These are phyloP conservation scores for Sapayoa aenigma DNA, from an alignment of 2,113 vertebrate genomes.

Conservation along the genomic window DNA sequence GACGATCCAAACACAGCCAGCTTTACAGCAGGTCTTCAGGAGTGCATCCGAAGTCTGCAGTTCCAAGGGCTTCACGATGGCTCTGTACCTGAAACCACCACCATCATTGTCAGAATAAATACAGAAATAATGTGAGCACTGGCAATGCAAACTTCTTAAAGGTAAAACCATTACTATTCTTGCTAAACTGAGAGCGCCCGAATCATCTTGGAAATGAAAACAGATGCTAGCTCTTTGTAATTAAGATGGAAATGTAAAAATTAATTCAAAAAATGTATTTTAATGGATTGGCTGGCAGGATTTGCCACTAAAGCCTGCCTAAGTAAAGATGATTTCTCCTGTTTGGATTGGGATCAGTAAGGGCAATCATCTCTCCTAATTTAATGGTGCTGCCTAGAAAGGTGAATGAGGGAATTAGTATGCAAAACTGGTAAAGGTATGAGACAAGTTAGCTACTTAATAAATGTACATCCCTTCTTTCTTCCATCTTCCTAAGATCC, in stretches of 20 bases:
- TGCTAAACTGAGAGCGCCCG: neutral
- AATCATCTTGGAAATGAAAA: neutral
- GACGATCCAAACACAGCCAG: constrained; percentile 74
- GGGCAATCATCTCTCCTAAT: neutral
- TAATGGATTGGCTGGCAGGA: neutral
- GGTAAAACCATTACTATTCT: neutral
- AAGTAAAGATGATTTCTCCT: neutral
- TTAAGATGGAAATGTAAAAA: neutral
- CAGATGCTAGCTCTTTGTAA: neutral
- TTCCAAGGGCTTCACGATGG: constrained; percentile 80
- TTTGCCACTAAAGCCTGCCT: neutral
- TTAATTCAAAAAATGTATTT: neutral
- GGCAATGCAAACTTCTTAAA: neutral
- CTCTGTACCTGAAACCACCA: constrained; percentile 74
- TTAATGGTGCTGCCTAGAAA: neutral
- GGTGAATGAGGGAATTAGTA: neutral
- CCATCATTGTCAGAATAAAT: neutral
- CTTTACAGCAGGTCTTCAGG: constrained; percentile 79
- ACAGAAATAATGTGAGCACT: neutral
- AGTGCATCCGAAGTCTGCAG: constrained; percentile 75
- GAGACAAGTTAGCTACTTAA: neutral
- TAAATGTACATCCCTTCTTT: neutral
- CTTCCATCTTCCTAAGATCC: neutral
- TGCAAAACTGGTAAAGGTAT: neutral
- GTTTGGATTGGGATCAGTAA: neutral